A percentile compares a stretch with the other conserved stretches of the same genome.
phyloP scores from a whole-genome alignment of 2,888 invertebrate genomes.

The Dorcus hopei region DNA sequence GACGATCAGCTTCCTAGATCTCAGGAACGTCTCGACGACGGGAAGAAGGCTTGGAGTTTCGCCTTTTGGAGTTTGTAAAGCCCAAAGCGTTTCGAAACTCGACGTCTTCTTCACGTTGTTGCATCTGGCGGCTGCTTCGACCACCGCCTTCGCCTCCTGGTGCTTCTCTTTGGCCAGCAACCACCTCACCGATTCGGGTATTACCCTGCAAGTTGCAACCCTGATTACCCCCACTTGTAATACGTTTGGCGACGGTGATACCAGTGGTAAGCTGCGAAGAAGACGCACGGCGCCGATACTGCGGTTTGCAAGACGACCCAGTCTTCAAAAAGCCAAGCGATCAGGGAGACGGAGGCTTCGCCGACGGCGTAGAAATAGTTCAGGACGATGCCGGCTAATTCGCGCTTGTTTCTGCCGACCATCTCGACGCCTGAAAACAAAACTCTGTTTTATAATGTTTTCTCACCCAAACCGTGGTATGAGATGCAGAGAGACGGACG shows the following conservation, averaged over 20 bases:
- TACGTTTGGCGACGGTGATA: slow-evolving; percentile 25
- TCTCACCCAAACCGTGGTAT: too few species aligned
- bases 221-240: background rate
- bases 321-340: slow-evolving; percentile 58
- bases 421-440: slow-evolving; percentile 57
- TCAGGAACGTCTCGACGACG: slow-evolving; percentile 49
- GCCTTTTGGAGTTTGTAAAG: background rate
- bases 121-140: slow-evolving; percentile 55
- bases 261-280: slow-evolving; percentile 62
- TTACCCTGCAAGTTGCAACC: slow-evolving; percentile 43
- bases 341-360: slow-evolving; percentile 59
- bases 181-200: slow-evolving; percentile 68
- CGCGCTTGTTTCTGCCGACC: slow-evolving; percentile 61
- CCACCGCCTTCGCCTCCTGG: slow-evolving; percentile 54
- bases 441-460: too few species aligned
- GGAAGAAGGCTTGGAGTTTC: slow-evolving; percentile 38
- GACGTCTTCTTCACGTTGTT: slow-evolving; percentile 49
- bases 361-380: slow-evolving; percentile 65
- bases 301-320: slow-evolving; percentile 59
- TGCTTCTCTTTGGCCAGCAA: slow-evolving; percentile 56
- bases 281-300: slow-evolving; percentile 58
- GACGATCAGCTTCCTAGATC: slow-evolving; percentile 48
- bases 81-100: background rate
- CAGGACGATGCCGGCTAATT: slow-evolving; percentile 60
- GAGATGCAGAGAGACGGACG: too few species aligned